Conservation (phyloP, 2,797 vertebrate species). For the Amniataba percoides region DNA sequence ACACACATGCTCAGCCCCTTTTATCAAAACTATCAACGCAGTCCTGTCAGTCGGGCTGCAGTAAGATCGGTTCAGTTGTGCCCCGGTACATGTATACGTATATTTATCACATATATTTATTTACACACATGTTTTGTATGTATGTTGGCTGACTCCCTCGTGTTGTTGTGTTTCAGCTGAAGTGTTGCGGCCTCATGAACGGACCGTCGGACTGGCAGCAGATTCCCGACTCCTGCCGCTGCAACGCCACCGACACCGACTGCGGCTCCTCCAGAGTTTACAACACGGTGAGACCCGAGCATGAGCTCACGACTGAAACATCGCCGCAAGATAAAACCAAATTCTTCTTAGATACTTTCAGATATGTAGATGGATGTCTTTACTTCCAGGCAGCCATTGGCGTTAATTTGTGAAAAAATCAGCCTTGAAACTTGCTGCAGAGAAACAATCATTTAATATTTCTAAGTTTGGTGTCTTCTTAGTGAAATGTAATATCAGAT, state of each 20-base stretch:
- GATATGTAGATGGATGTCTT: background rate
- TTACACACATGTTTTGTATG: too few relatives aligned
- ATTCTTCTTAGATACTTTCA: too few relatives aligned
- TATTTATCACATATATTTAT: too few relatives aligned
- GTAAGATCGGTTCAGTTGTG: too few relatives aligned
- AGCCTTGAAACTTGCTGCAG: too few relatives aligned
- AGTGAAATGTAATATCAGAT: background rate
- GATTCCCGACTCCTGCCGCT: constrained; percentile 65
- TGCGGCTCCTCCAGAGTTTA: background rate
- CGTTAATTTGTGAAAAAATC: background rate
- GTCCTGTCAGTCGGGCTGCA: too few relatives aligned
- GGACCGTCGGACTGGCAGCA: constrained; percentile 57
- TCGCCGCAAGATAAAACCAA: too few relatives aligned
- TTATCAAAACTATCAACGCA: too few relatives aligned
- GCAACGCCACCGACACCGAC: background rate
- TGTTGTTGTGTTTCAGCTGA: constrained; percentile 46
- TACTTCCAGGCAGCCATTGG: background rate
- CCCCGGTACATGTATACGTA: too few relatives aligned
- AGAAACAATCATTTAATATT: background rate
- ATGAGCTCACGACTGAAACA: too few relatives aligned
- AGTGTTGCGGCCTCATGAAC: constrained; percentile 72
- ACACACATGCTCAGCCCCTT: too few relatives aligned
- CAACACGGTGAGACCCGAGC: constrained; percentile 46
- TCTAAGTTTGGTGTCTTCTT: background rate
- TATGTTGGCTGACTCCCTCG: too few relatives aligned